phyloP scores from a whole-genome alignment of 2,888 invertebrate genomes.

The Cetonia aurata region DNA sequence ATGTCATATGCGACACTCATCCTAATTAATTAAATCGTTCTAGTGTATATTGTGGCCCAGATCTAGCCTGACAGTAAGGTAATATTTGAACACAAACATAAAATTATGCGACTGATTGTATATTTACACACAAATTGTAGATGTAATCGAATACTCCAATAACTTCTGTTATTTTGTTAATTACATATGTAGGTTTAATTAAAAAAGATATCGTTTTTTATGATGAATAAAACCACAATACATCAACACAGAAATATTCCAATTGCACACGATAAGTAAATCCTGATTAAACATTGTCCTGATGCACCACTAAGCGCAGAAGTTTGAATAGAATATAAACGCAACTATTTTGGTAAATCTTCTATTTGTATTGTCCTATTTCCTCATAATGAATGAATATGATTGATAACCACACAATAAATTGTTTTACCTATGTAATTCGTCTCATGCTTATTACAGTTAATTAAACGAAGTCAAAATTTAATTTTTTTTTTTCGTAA shows the following conservation, averaged over 20 bases:
- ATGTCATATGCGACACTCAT: neutral
- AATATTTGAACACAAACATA: neutral
- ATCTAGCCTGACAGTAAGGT: neutral
- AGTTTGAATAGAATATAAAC: too few relatives aligned
- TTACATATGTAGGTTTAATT: conserved; percentile 35
- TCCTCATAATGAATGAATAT: too few relatives aligned
- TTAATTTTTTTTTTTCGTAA: too few relatives aligned
- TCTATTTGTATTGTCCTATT: too few relatives aligned
- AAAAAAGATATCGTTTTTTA: conserved; percentile 14
- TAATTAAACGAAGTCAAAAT: too few relatives aligned
- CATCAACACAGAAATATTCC: neutral
- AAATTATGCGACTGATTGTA: neutral
- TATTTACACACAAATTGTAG: neutral
- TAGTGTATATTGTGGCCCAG: neutral
- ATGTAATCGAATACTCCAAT: conserved; percentile 8
- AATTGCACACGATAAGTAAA: conserved; percentile 11
- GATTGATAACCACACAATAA: too few relatives aligned
- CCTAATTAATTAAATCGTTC: conserved; percentile 27
- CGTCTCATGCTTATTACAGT: too few relatives aligned
- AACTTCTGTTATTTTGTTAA: conserved; percentile 6
- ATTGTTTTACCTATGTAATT: too few relatives aligned
- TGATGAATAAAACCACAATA: too few relatives aligned
- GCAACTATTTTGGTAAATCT: too few relatives aligned
- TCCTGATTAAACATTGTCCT: neutral
- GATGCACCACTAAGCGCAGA: neutral